Percentiles rank a stretch among this genome's conserved stretches.
These are phyloP conservation scores for Proctacanthus coquilletti DNA, from an alignment of 1,140 invertebrate genomes.

Conservation along the genomic window DNA sequence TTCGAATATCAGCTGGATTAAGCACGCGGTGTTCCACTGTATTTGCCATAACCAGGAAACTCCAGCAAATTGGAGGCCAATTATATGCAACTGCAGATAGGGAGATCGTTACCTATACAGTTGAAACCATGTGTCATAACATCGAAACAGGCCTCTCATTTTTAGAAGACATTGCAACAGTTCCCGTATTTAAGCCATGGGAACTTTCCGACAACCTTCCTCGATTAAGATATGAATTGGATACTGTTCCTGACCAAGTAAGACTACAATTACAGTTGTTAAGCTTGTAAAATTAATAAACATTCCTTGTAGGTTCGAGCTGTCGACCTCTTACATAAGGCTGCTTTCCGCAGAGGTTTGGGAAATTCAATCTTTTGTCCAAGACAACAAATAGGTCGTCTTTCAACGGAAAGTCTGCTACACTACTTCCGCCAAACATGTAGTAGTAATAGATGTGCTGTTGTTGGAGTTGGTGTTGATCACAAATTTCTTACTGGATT, in stretches of 20 bases:
- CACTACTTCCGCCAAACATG: slow-evolving; percentile 55
- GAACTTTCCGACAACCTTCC: slow-evolving; percentile 57
- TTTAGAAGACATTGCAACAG: slow-evolving; percentile 52
- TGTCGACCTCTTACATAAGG: slow-evolving; percentile 71
- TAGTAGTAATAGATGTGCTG: slow-evolving; percentile 45
- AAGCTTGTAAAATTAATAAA: too few relatives aligned
- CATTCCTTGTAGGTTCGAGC: slow-evolving; percentile 44
- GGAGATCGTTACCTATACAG: slow-evolving; percentile 64
- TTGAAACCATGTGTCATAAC: slow-evolving; percentile 51
- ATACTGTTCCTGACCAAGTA: slow-evolving; percentile 43
- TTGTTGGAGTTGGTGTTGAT: slow-evolving; percentile 60
- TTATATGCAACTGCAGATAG: slow-evolving; percentile 54
- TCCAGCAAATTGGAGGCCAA: slow-evolving; percentile 66
- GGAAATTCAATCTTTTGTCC: slow-evolving; percentile 75
- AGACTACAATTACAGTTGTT: neutral
- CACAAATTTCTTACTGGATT: slow-evolving; percentile 42
- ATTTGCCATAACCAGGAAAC: slow-evolving; percentile 62
- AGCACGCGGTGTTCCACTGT: slow-evolving; percentile 46
- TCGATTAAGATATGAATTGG: slow-evolving; percentile 38
- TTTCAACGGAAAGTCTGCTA: slow-evolving; percentile 54
- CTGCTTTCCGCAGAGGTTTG: slow-evolving; percentile 63
- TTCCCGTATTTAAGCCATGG: slow-evolving; percentile 77
- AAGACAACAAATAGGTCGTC: slow-evolving; percentile 54
- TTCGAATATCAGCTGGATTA: slow-evolving; percentile 58
- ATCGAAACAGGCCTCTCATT: slow-evolving; percentile 46